Base-by-base conservation (phyloP, 23 tunicate genomes). In the Botrylloides violaceus region DNA sequence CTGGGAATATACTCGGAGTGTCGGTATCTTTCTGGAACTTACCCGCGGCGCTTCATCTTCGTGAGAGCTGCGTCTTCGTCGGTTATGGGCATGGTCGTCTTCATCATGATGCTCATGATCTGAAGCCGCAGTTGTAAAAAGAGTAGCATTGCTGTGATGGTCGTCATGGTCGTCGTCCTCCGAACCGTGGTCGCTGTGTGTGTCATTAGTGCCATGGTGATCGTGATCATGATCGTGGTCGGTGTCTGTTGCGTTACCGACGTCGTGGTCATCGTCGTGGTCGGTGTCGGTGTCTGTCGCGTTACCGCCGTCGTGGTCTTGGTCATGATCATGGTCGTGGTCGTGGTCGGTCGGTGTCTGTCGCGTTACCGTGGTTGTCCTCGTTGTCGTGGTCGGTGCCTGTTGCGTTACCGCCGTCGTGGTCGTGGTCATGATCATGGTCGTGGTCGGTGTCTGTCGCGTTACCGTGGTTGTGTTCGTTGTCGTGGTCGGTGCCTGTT, bases 191-290 rank as follows among this genome's bases (percentile, higher is more conserved):
- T n/a, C n/a, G n/a, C n/a, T n/a, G n/a, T n/a, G n/a, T n/a, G n/a
- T n/a, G n/a, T n/a, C n/a, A n/a, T n/a, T n/a, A n/a, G n/a, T n/a
- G n/a, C n/a, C n/a, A n/a, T n/a, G n/a, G n/a, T n/a, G n/a, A n/a
- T n/a, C n/a, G n/a, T n/a, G n/a, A n/a, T n/a, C n/a, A n/a, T n/a
- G n/a, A n/a, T n/a, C n/a, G n/a, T n/a, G n/a, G n/a, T n/a, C n/a
- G n/a, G n/a, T n/a, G n/a, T n/a, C n/a, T n/a, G n/a, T n/a, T n/a
- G n/a, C n/a, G n/a, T n/a, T n/a, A n/a, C n/a, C 0, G 58, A 0
- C 58, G 1, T 29, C 65, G 32, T 60, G 65, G 18, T 60, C 65
- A 25, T 24, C 65, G 21, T 49, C 58, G 1, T 60, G 65, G 53
- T 43, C 53, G 15, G 12, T 43, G 53, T 43, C 53, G 53, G 53